phyloP scores from a whole-genome alignment of 2,797 vertebrate genomes.

The Lithobates sylvaticus region DNA sequence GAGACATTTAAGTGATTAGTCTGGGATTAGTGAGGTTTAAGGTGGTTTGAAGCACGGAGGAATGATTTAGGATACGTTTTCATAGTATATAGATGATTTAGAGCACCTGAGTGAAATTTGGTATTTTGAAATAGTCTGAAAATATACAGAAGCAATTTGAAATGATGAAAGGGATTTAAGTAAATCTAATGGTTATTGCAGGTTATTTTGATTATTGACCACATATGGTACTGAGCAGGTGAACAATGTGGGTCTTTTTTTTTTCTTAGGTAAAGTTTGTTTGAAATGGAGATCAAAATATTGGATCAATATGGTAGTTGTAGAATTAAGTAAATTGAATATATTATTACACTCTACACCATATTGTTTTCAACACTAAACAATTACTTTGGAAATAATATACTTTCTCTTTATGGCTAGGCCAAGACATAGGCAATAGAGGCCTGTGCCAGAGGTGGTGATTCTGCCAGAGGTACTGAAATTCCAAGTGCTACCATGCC shows the following conservation, averaged over 20 bases:
- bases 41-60: conserved; percentile 23
- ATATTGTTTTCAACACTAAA: not conserved
- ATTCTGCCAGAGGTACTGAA: no score
- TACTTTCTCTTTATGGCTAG: no score
- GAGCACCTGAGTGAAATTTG: conserved; percentile 13
- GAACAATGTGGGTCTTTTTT: not conserved
- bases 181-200: conserved; percentile 12
- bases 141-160: conserved; percentile 29
- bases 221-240: not conserved
- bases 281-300: not conserved
- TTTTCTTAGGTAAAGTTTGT: not conserved
- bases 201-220: not conserved
- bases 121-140: conserved; percentile 39
- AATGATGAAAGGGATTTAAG: conserved; percentile 36
- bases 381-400: no score
- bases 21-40: conserved; percentile 46
- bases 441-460: no score
- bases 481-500: no score
- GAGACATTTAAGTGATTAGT: conserved; percentile 52
- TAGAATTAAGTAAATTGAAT: not conserved
- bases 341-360: not conserved
- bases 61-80: conserved; percentile 44
- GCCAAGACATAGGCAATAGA: no score
- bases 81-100: conserved; percentile 27
- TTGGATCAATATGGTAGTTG: not conserved